Conservation (phyloP, 2,888 invertebrate species). For the Biston betularia region DNA sequence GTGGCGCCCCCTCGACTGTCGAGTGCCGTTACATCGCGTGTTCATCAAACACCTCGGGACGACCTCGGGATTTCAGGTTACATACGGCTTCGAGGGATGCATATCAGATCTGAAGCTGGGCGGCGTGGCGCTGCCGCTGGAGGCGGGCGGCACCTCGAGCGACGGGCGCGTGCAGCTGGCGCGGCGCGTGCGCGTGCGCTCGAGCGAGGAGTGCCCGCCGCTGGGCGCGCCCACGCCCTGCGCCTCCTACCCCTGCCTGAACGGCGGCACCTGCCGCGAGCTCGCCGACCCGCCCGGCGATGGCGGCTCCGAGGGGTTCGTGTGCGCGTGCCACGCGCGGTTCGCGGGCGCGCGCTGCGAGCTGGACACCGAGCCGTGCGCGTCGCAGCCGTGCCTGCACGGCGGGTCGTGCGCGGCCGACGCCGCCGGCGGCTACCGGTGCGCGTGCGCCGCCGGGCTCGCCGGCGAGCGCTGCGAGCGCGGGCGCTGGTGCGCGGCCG, state of each 20-base stretch:
- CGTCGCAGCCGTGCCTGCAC: slow-evolving; percentile 94
- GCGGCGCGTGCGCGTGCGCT: slow-evolving; percentile 70
- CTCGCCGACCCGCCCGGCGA: slow-evolving; percentile 53
- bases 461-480: slow-evolving; percentile 89
- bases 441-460: slow-evolving; percentile 90
- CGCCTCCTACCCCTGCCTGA: slow-evolving; percentile 73
- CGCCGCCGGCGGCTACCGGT: slow-evolving; percentile 86
- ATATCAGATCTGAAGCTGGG: slow-evolving; percentile 94
- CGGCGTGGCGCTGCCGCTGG: slow-evolving; percentile 90
- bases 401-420: slow-evolving; percentile 90
- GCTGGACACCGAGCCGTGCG: slow-evolving; percentile 93
- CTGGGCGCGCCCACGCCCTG: slow-evolving; percentile 70
- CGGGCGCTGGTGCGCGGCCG: slow-evolving; percentile 88
- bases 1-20: too few species aligned
- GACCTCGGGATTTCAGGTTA: slow-evolving; percentile 83
- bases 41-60: too few species aligned
- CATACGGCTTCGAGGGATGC: slow-evolving; percentile 96
- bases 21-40: too few species aligned
- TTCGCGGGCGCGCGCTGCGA: slow-evolving; percentile 93
- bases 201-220: slow-evolving; percentile 59
- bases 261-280: slow-evolving; percentile 88
- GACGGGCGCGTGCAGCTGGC: slow-evolving; percentile 71
- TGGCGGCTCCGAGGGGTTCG: slow-evolving; percentile 86
- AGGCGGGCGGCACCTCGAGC: slow-evolving; percentile 66
- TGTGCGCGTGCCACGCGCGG: slow-evolving; percentile 92